These are phyloP conservation scores for Lycocerus yunnanus DNA, from an alignment of 2,888 invertebrate genomes.

Conservation along the genomic window DNA sequence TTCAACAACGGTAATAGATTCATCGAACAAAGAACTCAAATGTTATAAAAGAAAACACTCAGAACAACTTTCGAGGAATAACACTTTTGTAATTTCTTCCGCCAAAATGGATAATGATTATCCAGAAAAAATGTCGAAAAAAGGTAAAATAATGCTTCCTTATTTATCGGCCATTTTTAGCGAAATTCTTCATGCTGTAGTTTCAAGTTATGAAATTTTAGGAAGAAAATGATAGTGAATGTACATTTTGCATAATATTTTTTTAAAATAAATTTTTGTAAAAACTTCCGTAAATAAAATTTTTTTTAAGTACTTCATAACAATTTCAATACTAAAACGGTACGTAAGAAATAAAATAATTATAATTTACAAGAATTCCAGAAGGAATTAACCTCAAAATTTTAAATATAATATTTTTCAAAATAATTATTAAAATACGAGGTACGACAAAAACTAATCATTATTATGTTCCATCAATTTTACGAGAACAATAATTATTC, in stretches of 20 bases:
- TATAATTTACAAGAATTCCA: no score
- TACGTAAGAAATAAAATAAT: no score
- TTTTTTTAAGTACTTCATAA: neutral
- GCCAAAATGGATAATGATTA: conserved; percentile 22
- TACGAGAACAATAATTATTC: no score
- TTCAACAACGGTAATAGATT: neutral
- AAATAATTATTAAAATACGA: no score
- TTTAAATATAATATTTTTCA: no score
- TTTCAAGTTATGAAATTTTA: conserved; percentile 2
- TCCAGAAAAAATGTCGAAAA: conserved; percentile 41
- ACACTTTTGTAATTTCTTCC: conserved; percentile 24
- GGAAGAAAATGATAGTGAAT: neutral
- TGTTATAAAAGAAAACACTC: neutral
- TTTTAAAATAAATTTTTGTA: neutral
- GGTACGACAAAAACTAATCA: no score
- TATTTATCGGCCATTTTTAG: conserved; percentile 41
- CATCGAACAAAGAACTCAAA: neutral
- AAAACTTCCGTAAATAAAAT: neutral
- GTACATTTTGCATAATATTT: neutral
- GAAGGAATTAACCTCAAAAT: no score
- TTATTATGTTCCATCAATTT: no score
- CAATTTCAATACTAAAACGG: neutral
- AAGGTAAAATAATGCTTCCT: conserved; percentile 48
- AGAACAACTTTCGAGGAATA: neutral
- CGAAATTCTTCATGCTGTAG: conserved; percentile 2